Conservation (phyloP, 2,113 vertebrate genomes). For the Ceyx melanurus region DNA sequence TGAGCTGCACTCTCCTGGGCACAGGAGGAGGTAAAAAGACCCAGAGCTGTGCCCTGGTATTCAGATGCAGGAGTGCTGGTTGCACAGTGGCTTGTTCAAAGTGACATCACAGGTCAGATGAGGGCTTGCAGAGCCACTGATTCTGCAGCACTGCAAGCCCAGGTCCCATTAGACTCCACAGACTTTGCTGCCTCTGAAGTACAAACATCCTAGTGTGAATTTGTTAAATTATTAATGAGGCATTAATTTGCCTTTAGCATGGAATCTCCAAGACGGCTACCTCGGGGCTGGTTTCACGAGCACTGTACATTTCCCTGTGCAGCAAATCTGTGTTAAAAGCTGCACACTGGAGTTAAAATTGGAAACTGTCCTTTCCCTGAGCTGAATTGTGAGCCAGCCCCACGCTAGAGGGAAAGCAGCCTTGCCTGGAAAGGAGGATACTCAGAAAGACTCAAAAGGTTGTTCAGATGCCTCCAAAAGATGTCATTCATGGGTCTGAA, state of each 20-base stretch:
- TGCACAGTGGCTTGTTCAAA: background rate
- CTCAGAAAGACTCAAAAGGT: slow-evolving; percentile 15
- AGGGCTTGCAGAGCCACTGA: background rate
- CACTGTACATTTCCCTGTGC: background rate
- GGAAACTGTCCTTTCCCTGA: background rate
- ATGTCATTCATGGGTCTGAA: background rate
- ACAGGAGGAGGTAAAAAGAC: background rate
- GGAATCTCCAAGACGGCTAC: background rate
- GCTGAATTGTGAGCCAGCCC: background rate
- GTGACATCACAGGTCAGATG: fast-evolving
- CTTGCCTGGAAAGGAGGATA: background rate
- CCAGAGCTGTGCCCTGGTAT: background rate
- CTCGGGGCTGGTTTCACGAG: background rate
- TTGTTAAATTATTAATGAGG: background rate
- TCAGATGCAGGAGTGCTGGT: background rate
- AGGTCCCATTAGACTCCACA: background rate
- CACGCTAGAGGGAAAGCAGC: background rate
- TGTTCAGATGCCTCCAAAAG: background rate
- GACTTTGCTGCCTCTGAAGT: background rate
- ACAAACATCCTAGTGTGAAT: background rate
- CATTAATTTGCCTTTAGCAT: background rate
- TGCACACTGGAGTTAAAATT: slow-evolving; percentile 42
- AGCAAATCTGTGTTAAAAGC: slow-evolving; percentile 15
- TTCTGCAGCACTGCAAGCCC: background rate
- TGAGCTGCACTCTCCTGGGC: background rate